A percentile compares a stretch with the other conserved stretches of the same genome.
These are phyloP conservation scores for Ophioninae sp. DNA, from an alignment of 2,888 invertebrate genomes.

Conservation along the genomic window DNA sequence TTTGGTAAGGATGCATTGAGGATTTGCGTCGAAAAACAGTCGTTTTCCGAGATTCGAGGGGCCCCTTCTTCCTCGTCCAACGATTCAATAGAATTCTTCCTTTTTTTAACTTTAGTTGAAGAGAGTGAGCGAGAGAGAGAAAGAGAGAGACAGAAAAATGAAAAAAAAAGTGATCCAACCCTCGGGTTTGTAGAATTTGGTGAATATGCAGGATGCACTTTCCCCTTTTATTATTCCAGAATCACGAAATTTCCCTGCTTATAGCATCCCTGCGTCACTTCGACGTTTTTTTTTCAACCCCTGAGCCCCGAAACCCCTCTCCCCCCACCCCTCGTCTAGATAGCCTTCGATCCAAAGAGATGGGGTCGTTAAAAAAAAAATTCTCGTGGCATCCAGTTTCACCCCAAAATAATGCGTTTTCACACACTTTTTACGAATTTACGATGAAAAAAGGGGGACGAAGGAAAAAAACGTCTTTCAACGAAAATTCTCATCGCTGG, in stretches of 20 bases:
- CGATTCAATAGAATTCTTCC: slow-evolving; percentile 67
- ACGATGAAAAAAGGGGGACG: slow-evolving; percentile 23
- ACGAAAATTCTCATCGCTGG: slow-evolving; percentile 71
- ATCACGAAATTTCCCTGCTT: slow-evolving; percentile 79
- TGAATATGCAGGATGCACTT: slow-evolving; percentile 80
- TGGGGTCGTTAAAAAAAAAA: slow-evolving; percentile 63
- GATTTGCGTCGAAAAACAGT: slow-evolving; percentile 76
- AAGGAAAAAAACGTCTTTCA: slow-evolving; percentile 34
- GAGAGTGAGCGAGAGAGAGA: no score
- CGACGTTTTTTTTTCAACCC: slow-evolving; percentile 55
- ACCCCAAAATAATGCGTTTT: slow-evolving; percentile 81
- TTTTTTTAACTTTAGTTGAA: slow-evolving; percentile 45
- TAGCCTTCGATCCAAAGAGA: slow-evolving; percentile 14
- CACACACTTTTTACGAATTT: slow-evolving; percentile 77
- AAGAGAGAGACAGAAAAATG: no score
- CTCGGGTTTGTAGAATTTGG: slow-evolving; percentile 72
- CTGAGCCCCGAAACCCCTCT: slow-evolving; percentile 8
- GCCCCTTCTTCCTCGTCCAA: slow-evolving; percentile 56
- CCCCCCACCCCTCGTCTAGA: slow-evolving; percentile 26
- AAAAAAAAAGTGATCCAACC: slow-evolving; percentile 62
- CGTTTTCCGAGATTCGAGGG: slow-evolving; percentile 73
- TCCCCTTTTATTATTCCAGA: slow-evolving; percentile 71
- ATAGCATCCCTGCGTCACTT: slow-evolving; percentile 66
- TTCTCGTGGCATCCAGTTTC: slow-evolving; percentile 76
- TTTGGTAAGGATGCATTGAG: slow-evolving; percentile 75